Evolutionary conservation across 2,797 vertebrate species (phyloP).

Genomic region (Enteromius paludinosus): DNA sequence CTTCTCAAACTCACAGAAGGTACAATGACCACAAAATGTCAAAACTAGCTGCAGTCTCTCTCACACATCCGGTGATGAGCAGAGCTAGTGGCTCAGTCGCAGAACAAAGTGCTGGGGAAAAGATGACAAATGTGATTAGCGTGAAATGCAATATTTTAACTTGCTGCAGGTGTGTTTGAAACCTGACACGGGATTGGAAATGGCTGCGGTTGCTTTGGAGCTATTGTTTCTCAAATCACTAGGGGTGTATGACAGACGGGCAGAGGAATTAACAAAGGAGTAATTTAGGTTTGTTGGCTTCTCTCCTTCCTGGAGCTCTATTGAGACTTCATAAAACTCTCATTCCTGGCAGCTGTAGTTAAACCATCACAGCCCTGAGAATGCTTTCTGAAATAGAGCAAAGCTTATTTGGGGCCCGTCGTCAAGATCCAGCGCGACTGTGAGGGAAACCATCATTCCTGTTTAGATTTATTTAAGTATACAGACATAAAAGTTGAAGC

Average conservation of each 20-base stretch:
- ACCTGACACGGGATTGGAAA: constrained; percentile 39
- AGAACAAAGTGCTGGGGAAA: constrained; percentile 34
- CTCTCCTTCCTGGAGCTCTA: constrained; percentile 49
- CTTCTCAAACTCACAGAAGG: constrained; percentile 31
- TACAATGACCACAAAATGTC: constrained; percentile 7
- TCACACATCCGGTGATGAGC: constrained; percentile 13
- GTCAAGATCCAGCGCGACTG: background rate
- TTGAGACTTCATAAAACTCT: constrained; percentile 49
- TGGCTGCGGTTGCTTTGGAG: constrained; percentile 40
- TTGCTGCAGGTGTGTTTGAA: constrained; percentile 52
- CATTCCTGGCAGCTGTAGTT: constrained; percentile 41
- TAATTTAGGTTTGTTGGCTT: constrained; percentile 52
- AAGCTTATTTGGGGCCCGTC: background rate
- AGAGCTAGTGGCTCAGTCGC: constrained; percentile 3
- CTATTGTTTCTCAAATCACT: constrained; percentile 32
- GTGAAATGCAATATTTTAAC: constrained; percentile 50
- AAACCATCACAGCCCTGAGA: constrained; percentile 29
- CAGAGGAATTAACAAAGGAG: constrained; percentile 45
- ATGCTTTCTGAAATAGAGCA: background rate
- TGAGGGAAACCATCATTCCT: background rate
- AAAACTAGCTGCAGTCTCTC: constrained; percentile 1
- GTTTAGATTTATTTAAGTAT: background rate
- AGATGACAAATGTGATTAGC: constrained; percentile 52
- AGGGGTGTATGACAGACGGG: constrained; percentile 48
- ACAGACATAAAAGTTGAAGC: background rate